These are phyloP conservation scores for Pipistrellus pipistrellus DNA, from an alignment of 2,797 vertebrate species.

Conservation along the genomic window DNA sequence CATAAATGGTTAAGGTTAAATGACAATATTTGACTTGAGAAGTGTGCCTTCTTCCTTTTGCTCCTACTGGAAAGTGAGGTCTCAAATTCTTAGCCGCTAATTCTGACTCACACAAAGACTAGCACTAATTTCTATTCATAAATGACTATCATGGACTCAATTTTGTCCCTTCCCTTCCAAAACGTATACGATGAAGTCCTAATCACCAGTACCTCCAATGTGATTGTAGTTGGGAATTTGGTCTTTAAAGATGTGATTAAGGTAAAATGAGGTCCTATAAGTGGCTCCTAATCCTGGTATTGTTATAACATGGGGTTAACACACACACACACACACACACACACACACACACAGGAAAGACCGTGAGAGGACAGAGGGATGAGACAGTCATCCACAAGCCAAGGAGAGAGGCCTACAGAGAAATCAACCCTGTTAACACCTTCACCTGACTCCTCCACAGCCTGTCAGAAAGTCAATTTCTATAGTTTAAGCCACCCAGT, in stretches of 20 bases:
- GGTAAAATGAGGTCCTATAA: not conserved
- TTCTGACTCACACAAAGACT: not conserved
- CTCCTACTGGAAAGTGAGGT: not conserved
- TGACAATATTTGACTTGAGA: not conserved
- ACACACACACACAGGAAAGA: not conserved
- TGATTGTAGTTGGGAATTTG: not conserved
- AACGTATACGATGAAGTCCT: not conserved
- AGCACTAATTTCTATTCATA: not conserved
- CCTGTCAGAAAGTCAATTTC: not conserved
- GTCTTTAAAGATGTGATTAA: not conserved
- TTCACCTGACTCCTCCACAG: not conserved
- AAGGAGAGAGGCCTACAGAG: not conserved
- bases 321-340: not conserved
- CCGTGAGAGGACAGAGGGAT: not conserved
- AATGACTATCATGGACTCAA: not conserved
- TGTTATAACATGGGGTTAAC: not conserved
- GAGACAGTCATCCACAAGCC: not conserved
- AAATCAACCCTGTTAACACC: not conserved
- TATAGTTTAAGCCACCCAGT: not conserved
- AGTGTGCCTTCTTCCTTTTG: not conserved
- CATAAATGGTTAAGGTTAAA: not conserved
- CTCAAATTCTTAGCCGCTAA: not conserved
- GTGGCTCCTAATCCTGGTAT: not conserved
- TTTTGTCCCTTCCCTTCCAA: not conserved
- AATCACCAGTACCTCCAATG: not conserved